These are phyloP conservation scores for Scaptodrosophila lebanonensis DNA, from an alignment of 1,140 invertebrate genomes.

Conservation along the genomic window DNA sequence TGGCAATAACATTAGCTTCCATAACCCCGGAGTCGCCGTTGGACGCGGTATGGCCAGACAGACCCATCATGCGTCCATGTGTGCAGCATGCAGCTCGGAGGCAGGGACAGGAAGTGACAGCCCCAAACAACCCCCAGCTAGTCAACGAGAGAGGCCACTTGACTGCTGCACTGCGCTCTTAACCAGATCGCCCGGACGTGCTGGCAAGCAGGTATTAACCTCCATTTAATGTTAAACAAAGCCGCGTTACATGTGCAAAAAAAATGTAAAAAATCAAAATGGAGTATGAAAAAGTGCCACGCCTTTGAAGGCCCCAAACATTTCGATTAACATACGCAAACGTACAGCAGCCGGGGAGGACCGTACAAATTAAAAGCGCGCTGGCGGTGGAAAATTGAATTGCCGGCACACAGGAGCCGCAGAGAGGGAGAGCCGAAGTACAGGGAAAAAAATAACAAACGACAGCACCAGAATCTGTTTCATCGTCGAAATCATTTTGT, in stretches of 20 bases:
- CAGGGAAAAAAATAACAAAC: slow-evolving; percentile 5
- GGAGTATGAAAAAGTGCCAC: slow-evolving; percentile 17
- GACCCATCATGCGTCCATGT: not conserved
- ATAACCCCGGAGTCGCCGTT: not conserved
- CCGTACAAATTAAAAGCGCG: no score
- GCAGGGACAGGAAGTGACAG: no score
- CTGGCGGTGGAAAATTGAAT: slow-evolving; percentile 54
- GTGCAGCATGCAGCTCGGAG: slow-evolving; percentile 36
- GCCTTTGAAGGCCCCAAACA: slow-evolving; percentile 52
- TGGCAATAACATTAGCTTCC: slow-evolving; percentile 66
- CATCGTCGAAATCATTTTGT: slow-evolving; percentile 65
- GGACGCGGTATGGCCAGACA: not conserved
- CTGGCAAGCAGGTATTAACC: slow-evolving; percentile 76
- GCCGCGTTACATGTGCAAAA: slow-evolving; percentile 56
- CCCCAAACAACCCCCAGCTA: no score
- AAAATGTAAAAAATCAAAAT: slow-evolving; percentile 19
- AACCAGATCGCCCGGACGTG: slow-evolving; percentile 37
- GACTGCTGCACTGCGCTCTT: slow-evolving; percentile 17
- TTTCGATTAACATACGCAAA: slow-evolving; percentile 73
- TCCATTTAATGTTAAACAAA: slow-evolving; percentile 75
- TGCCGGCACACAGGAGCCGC: slow-evolving; percentile 49
- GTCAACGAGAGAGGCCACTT: no score
- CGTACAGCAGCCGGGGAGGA: no score
- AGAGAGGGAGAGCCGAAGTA: slow-evolving; percentile 1
- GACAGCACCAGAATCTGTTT: slow-evolving; percentile 31